Evolutionary conservation across 2,113 vertebrate species (phyloP).

Genomic region (Tenebrosternarchus preto): DNA sequence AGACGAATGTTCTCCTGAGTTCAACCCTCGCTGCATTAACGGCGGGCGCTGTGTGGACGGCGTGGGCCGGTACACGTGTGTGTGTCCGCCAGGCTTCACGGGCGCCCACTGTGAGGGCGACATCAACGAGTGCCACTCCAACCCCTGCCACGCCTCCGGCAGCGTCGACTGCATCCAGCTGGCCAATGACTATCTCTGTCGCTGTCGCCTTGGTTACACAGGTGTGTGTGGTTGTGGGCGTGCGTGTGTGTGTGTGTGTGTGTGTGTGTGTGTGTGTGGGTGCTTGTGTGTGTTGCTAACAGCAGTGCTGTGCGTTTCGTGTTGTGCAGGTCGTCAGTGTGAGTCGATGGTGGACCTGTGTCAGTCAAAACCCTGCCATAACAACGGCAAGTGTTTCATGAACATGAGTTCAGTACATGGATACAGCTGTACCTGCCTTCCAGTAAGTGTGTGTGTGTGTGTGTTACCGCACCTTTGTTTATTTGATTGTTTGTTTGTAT

Average conservation of each 20-base stretch:
- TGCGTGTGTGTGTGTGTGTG: too few relatives aligned
- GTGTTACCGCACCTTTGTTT: too few relatives aligned
- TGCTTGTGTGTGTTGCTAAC: background rate
- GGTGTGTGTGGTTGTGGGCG: conserved; percentile 67
- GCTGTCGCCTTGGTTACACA: conserved; percentile 86
- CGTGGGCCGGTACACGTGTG: conserved; percentile 84
- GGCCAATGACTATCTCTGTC: conserved; percentile 83
- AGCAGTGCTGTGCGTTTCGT: conserved; percentile 22
- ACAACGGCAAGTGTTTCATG: conserved; percentile 81
- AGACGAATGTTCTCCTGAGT: conserved; percentile 81
- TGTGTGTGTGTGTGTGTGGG: background rate
- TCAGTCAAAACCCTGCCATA: conserved; percentile 82
- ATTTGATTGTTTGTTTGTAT: too few relatives aligned
- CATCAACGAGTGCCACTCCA: conserved; percentile 90
- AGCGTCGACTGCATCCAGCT: conserved; percentile 90
- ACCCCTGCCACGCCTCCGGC: conserved; percentile 81
- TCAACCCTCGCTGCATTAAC: conserved; percentile 80
- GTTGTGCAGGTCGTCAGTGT: conserved; percentile 82
- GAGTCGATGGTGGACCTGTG: conserved; percentile 89
- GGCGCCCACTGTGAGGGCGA: conserved; percentile 91
- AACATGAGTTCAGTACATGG: conserved; percentile 85
- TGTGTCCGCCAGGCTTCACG: conserved; percentile 84
- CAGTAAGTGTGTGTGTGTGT: conserved; percentile 71
- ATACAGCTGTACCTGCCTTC: conserved; percentile 84
- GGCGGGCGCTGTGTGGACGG: conserved; percentile 87